Evolutionary conservation across 2,888 invertebrate genomes (phyloP), one percentile per base, ranked within the genome.

Genomic region (Trimorus sp.): DNA sequence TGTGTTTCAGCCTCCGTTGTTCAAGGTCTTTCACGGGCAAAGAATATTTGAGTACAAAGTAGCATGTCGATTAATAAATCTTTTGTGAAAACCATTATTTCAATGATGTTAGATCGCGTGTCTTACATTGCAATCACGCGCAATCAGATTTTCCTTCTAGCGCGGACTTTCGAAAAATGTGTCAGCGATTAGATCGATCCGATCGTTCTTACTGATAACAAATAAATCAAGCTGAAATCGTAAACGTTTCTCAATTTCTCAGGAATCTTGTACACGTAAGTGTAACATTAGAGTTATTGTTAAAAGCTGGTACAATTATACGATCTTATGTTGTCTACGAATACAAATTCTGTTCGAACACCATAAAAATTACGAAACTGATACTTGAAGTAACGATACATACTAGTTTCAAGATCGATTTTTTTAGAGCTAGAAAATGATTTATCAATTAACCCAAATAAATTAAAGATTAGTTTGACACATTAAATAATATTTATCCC

Each of bases 1-100:
- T 81, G 86, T 77, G 87, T 85, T 86, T 87, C 88, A 87, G 86
- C 88, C 87, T 88, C 85, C 83, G 84, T 63, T 83, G 70, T 79
- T 71, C 74, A 66, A 78, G 71, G 69, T 51, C 68, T 71, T 76
- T 65, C 62, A 60, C 63, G 75, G 45, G 36, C 15, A 74, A 62
- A 62, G 74, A 68, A 68, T 63, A 79, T 73, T 74, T 62, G 65
- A 75, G 63, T 51, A 60, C 80, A 65, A 69, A 74, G 73, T 76
- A 66, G 60, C 70, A 54, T 56, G 75, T 66, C 80, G 71, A 80
- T 79, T 80, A 80, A 80, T 80, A 80, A 80, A 75, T 76, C 80
- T 80, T 70, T 71, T 71, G 75, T 76, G 53, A 56, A 69, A 76
- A 71, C 68, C 49, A 70, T 75, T 75, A 65, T 69, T 75, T 16